Percentiles rank a stretch among this genome's conserved stretches.
Evolutionary conservation across 2,888 invertebrate genomes (phyloP).

Genomic region (Coleophora deauratella): DNA sequence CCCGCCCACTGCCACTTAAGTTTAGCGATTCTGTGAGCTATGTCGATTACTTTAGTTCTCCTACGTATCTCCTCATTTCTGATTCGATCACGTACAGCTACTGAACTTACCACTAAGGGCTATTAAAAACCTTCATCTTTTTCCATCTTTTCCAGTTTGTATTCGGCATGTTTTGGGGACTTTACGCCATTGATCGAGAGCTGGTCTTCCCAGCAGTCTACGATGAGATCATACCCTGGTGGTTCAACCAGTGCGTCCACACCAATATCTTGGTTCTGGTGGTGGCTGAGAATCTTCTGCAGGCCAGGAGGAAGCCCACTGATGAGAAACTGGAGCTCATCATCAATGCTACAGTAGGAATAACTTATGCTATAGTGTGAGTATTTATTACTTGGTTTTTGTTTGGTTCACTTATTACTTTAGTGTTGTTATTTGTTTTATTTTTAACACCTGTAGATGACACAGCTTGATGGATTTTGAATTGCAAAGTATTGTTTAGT

Average conservation of each 20-base stretch:
- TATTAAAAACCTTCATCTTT: no score
- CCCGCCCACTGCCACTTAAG: no score
- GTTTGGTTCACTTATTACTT: no score
- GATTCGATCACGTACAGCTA: no score
- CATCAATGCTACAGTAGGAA: constrained; percentile 25
- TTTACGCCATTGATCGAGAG: constrained; percentile 70
- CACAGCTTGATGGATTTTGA: no score
- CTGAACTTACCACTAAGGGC: no score
- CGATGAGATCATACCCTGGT: constrained; percentile 68
- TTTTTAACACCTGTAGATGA: no score
- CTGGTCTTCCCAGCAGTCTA: constrained; percentile 69
- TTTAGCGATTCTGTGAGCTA: no score
- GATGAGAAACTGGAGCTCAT: constrained; percentile 36
- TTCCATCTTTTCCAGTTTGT: constrained; percentile 65
- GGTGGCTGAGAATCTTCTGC: constrained; percentile 58
- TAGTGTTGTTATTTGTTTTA: no score
- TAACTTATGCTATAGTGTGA: constrained; percentile 54
- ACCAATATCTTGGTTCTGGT: constrained; percentile 66
- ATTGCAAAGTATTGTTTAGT: no score
- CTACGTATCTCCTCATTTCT: no score
- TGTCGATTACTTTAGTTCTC: no score
- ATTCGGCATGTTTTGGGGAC: constrained; percentile 66
- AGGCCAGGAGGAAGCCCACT: constrained; percentile 39
- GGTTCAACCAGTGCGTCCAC: constrained; percentile 76
- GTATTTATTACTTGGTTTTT: constrained; percentile 20